Evolutionary conservation across 2,888 invertebrate genomes (phyloP), one percentile per base, ranked within the genome.

Genomic region (Gonocerus acuteangulatus): DNA sequence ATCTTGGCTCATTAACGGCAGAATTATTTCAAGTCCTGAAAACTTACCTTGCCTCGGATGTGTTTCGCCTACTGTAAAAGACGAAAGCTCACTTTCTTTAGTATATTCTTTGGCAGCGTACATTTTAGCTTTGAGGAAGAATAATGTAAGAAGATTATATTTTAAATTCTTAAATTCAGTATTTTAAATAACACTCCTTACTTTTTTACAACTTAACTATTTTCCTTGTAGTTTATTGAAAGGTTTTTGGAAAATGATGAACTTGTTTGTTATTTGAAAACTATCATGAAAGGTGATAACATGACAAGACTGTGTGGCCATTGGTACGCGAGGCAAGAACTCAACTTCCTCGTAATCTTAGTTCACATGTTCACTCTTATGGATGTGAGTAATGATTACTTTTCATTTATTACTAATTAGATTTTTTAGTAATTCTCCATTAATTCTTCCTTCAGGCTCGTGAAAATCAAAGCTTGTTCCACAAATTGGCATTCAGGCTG

Each of bases 81-180:
- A 62, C 47, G 49, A 52, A 47, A 65, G 65, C 39, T 27, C 62
- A n/a, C 60, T 63, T 11, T 63, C 63, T n/a, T 62, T 68, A 18
- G 39, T 67, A 7, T 60, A 54, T 48, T 22, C 60, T n/a, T 58
- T 67, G 32, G 48, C 74, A 0, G 62, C 66, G 32, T 74, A 71
- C 67, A 63, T 73, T 19, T 63, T 67, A 61, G 64, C 61, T 36
- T 68, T 68, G 6, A 63, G 65, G 32, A 67, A 70, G 49, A 44
- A 65, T 36, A 65, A 70, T 62, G 72, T 73, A 67, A 56, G 57
- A 19, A 23, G n/a, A 27, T 21, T 23, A 16, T 9, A 16, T 7
- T 39, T 39, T 39, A 39, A 39, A 9, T 39, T 47, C 18, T 21
- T 47, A 21, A n/a, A 47, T 7, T 47, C 18, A n/a, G 7, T 9